These are phyloP conservation scores for Cyclargus thomasi DNA, from an alignment of 1,140 invertebrate species.

Conservation along the genomic window DNA sequence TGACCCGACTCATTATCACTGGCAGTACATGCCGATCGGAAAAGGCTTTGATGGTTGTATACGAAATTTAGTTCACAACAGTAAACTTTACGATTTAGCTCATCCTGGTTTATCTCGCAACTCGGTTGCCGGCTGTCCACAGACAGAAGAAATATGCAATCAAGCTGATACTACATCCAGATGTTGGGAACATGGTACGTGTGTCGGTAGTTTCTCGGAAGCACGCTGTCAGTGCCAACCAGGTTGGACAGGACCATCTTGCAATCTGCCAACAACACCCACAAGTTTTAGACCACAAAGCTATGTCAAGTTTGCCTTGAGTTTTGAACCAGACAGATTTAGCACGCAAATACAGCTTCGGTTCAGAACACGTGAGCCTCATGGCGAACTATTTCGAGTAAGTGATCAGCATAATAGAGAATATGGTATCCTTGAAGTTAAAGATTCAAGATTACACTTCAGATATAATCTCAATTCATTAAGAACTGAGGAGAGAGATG, in stretches of 20 bases:
- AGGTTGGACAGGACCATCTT: conserved; percentile 92
- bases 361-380: conserved; percentile 93
- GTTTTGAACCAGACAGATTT: conserved; percentile 94
- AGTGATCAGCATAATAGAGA: conserved; percentile 96
- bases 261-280: conserved; percentile 88
- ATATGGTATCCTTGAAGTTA: conserved; percentile 95
- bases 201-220: conserved; percentile 91
- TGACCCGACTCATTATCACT: conserved; percentile 89
- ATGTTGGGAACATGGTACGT: conserved; percentile 94
- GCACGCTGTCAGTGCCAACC: conserved; percentile 94
- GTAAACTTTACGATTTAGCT: conserved; percentile 94
- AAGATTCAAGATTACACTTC: conserved; percentile 92
- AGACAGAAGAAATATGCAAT: conserved; percentile 91
- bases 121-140: conserved; percentile 90
- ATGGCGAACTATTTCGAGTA: conserved; percentile 93
- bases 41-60: conserved; percentile 97
- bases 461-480: conserved; percentile 95
- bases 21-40: conserved; percentile 89
- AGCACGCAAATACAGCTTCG: conserved; percentile 93
- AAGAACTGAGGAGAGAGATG: conserved; percentile 90
- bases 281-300: conserved; percentile 93
- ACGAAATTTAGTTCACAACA: conserved; percentile 95
- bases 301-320: conserved; percentile 96
- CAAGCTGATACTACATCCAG: conserved; percentile 86
- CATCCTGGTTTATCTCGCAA: conserved; percentile 89